These are phyloP conservation scores for Hyperoodon ampullatus DNA, from an alignment of 2,113 vertebrate genomes.

Conservation along the genomic window DNA sequence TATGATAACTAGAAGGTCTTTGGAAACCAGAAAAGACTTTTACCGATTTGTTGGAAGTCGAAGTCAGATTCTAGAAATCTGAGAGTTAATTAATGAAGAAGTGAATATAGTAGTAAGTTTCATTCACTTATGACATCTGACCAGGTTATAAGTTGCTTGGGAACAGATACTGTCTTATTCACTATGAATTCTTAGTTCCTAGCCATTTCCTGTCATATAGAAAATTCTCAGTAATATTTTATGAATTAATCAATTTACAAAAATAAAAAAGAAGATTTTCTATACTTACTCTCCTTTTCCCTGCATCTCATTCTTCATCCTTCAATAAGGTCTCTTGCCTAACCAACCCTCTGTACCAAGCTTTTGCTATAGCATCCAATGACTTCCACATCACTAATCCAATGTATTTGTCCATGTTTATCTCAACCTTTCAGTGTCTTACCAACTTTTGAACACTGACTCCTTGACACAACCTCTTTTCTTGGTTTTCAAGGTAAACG, in stretches of 20 bases:
- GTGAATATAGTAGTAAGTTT: background rate
- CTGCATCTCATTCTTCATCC: background rate
- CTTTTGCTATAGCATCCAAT: background rate
- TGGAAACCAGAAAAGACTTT: background rate
- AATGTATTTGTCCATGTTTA: background rate
- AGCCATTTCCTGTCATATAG: background rate
- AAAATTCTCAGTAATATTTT: background rate
- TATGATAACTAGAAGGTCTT: background rate
- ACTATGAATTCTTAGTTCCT: background rate
- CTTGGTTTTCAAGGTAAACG: background rate
- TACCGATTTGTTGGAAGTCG: background rate
- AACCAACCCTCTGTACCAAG: background rate
- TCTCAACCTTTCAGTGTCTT: background rate
- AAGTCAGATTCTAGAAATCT: background rate
- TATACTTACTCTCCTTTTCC: background rate
- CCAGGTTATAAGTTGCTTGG: background rate
- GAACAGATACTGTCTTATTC: background rate
- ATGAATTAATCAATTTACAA: background rate
- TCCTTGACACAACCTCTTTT: background rate
- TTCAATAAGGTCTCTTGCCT: background rate
- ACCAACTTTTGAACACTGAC: background rate
- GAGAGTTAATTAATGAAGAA: background rate
- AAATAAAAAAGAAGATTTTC: background rate
- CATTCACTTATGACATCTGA: background rate
- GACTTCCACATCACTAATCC: background rate